phyloP scores from a whole-genome alignment of 2,113 vertebrate species.

The Ardeotis arabs region DNA sequence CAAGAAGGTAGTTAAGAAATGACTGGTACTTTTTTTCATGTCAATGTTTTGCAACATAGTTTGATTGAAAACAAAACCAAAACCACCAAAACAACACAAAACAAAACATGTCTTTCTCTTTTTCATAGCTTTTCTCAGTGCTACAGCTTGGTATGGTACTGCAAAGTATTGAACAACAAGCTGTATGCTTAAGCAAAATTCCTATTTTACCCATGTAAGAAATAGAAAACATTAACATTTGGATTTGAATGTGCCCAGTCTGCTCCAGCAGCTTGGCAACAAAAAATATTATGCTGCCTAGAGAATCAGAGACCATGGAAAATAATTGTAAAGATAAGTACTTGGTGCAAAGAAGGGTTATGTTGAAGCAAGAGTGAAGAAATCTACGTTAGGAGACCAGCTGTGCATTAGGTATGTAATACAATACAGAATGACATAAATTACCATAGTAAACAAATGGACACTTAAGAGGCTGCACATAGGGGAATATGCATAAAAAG shows the following conservation, averaged over 20 bases:
- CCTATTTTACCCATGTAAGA: background rate
- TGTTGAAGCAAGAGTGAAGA: constrained; percentile 59
- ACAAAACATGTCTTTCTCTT: background rate
- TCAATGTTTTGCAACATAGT: background rate
- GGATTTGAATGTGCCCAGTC: background rate
- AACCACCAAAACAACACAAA: too few species aligned
- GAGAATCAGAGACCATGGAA: constrained; percentile 31
- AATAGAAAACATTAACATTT: constrained; percentile 8
- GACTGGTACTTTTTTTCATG: background rate
- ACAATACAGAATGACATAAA: constrained; percentile 71
- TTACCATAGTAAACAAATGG: constrained; percentile 74
- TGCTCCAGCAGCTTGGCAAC: background rate
- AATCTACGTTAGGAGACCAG: constrained; percentile 70
- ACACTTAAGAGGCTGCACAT: constrained; percentile 65
- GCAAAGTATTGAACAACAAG: background rate
- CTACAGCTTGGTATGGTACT: background rate
- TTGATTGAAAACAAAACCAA: background rate
- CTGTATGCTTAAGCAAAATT: background rate
- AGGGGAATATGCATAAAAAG: constrained; percentile 23
- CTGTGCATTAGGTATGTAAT: constrained; percentile 70
- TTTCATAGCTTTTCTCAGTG: background rate
- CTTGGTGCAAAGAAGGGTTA: constrained; percentile 30
- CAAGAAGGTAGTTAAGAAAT: background rate
- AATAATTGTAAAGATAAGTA: constrained; percentile 50
- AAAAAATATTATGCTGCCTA: constrained; percentile 23